These are phyloP conservation scores for Euthynnus affinis DNA, from an alignment of 2,797 vertebrate species.

Conservation along the genomic window DNA sequence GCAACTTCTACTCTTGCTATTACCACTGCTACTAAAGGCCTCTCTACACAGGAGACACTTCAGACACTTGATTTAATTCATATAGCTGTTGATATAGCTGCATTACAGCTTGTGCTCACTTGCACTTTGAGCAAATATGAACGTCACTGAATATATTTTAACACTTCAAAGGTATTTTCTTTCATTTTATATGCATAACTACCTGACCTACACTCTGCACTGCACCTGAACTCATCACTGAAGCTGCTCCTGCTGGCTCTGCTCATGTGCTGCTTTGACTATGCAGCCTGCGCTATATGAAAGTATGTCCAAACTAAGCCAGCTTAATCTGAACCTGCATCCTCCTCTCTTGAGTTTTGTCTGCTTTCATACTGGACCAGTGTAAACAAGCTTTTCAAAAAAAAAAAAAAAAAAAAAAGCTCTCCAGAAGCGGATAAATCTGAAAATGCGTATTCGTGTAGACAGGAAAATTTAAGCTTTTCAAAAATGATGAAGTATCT, in stretches of 20 bases:
- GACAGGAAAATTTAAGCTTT: too few species aligned
- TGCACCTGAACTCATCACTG: background rate
- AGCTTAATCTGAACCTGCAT: background rate
- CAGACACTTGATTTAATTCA: too few species aligned
- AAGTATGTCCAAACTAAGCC: background rate
- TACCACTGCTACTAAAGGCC: background rate
- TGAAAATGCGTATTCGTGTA: too few species aligned
- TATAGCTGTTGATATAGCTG: too few species aligned
- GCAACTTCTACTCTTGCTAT: background rate
- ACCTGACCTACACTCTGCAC: background rate
- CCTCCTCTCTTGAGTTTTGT: background rate
- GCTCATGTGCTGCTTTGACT: background rate
- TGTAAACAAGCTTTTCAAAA: background rate
- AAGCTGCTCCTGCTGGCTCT: background rate
- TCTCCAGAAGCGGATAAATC: too few species aligned
- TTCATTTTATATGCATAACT: background rate
- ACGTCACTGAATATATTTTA: too few species aligned
- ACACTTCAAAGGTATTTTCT: too few species aligned
- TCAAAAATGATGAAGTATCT: too few species aligned
- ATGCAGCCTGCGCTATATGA: background rate
- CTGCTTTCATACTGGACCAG: background rate
- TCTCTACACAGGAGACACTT: too few species aligned
- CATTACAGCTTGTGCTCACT: too few species aligned
- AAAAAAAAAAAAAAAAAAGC: too few species aligned
- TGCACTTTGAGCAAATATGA: too few species aligned